These are phyloP conservation scores for Chaunax sp. DNA, from an alignment of 2,797 vertebrate genomes.

Conservation along the genomic window DNA sequence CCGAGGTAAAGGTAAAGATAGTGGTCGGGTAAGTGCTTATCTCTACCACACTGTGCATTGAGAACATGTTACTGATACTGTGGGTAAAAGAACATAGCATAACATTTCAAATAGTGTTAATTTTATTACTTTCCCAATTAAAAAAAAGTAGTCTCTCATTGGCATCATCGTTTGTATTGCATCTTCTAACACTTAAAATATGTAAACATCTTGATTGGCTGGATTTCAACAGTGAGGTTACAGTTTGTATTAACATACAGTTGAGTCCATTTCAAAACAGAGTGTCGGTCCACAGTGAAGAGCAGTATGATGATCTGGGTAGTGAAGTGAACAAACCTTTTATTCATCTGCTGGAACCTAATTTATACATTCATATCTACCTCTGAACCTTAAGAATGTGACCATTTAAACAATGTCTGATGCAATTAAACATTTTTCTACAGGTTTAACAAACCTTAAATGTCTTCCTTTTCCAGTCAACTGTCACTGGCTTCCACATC, in stretches of 20 bases:
- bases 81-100: constrained; percentile 15
- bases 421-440: constrained; percentile 83
- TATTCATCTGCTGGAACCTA: constrained; percentile 60
- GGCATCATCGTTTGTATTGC: constrained; percentile 1
- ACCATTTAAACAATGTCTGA: constrained; percentile 77
- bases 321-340: constrained; percentile 58
- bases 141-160: not conserved
- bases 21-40: constrained; percentile 80
- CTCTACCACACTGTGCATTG: constrained; percentile 52
- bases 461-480: constrained; percentile 78
- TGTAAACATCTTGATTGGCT: constrained; percentile 7
- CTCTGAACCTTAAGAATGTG: constrained; percentile 83
- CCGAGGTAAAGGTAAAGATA: constrained; percentile 63
- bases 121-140: constrained; percentile 29
- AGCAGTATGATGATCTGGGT: constrained; percentile 50
- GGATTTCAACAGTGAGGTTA: not conserved
- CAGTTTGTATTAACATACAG: too few relatives aligned
- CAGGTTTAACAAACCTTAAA: constrained; percentile 83
- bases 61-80: constrained; percentile 56
- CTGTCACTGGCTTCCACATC: constrained; percentile 67
- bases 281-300: constrained; percentile 16
- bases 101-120: not conserved
- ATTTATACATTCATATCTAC: constrained; percentile 70
- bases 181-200: constrained; percentile 8
- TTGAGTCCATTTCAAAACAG: not conserved